A percentile compares a stretch with the other conserved stretches of the same genome.
Conservation (phyloP, 2,113 vertebrate genomes). For the Harpagus bidentatus region DNA sequence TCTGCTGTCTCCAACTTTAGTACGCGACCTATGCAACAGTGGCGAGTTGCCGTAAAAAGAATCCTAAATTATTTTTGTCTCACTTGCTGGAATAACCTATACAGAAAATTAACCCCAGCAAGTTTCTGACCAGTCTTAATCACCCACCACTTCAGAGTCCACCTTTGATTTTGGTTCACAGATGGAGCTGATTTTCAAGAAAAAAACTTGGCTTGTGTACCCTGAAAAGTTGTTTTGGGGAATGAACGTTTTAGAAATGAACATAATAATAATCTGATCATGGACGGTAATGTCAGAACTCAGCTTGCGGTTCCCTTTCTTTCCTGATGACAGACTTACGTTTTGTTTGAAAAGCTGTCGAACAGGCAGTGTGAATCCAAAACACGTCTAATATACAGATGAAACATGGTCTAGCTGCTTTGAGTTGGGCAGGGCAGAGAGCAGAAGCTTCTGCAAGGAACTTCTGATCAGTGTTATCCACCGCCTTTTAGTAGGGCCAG, state of each 20-base stretch:
- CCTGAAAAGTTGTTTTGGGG: neutral
- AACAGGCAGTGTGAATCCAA: neutral
- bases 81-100: neutral
- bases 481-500: neutral
- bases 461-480: neutral
- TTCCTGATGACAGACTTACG: neutral
- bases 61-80: neutral
- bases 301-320: neutral
- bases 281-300: neutral
- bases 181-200: constrained; percentile 1
- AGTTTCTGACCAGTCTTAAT: neutral
- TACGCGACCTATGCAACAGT: neutral
- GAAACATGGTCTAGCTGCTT: neutral
- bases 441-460: neutral
- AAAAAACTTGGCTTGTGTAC: neutral
- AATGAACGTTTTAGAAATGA: neutral
- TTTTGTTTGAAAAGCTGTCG: neutral
- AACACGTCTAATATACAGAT: neutral
- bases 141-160: neutral
- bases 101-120: neutral
- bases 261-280: neutral
- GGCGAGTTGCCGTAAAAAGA: neutral
- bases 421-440: neutral
- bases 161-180: neutral
- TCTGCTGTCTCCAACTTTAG: neutral